Evolutionary conservation across 2,113 vertebrate genomes (phyloP).

Genomic region (Cyprichromis sp.): DNA sequence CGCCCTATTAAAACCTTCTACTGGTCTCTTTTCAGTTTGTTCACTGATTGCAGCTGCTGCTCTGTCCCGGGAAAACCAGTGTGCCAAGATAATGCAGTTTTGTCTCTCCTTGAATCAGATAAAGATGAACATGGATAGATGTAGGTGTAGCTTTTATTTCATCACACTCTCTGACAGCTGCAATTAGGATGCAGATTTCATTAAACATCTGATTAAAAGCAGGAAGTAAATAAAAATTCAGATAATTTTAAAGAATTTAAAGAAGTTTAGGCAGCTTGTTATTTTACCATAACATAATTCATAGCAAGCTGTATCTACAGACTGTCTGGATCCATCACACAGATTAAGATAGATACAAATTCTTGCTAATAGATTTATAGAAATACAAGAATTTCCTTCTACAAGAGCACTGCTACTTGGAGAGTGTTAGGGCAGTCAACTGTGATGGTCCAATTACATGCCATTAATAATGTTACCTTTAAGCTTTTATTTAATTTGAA

Average conservation of each 20-base stretch:
- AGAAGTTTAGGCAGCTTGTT: not conserved
- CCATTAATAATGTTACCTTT: not conserved
- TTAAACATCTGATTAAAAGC: not conserved
- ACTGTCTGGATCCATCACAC: not conserved
- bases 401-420: not conserved
- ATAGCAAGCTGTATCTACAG: not conserved
- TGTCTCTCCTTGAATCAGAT: not conserved
- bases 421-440: not conserved
- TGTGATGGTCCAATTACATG: not conserved
- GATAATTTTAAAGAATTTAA: not conserved
- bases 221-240: not conserved
- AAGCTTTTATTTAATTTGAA: not conserved
- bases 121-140: not conserved
- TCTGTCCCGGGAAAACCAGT: not conserved
- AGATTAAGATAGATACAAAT: not conserved
- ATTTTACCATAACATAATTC: not conserved
- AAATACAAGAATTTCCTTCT: not conserved
- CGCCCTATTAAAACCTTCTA: constrained; percentile 53
- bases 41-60: constrained; percentile 51
- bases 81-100: not conserved
- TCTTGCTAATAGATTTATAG: not conserved
- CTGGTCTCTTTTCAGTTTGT: constrained; percentile 50
- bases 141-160: not conserved
- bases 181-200: not conserved
- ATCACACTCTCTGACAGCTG: not conserved